Percentiles rank a stretch among this genome's conserved stretches.
Conservation (phyloP, 2,113 vertebrate species). For the Gopherus evgoodei region DNA sequence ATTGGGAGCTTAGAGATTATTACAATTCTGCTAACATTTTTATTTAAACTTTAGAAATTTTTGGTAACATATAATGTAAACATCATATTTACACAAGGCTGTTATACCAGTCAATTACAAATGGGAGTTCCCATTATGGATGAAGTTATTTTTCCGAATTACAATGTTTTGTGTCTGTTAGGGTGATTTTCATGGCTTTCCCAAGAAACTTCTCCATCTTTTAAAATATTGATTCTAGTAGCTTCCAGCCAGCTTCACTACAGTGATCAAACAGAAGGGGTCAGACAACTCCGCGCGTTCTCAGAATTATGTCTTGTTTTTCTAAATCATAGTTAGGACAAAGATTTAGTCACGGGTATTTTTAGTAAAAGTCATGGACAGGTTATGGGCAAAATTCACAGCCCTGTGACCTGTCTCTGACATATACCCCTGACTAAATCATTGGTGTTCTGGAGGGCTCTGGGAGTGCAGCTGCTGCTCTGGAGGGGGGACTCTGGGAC, state of each 20-base stretch:
- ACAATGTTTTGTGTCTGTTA: neutral
- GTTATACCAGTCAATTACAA: neutral
- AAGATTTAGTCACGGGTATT: no score
- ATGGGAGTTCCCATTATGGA: neutral
- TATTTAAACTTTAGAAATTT: constrained; percentile 23
- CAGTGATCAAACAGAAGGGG: neutral
- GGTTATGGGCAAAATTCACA: no score
- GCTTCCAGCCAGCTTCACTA: neutral
- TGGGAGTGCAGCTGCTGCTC: no score
- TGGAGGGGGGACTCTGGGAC: no score
- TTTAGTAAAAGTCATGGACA: no score
- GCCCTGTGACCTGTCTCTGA: no score
- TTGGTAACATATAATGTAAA: neutral
- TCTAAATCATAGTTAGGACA: neutral
- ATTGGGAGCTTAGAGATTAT: neutral
- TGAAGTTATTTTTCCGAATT: neutral
- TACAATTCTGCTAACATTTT: constrained; percentile 30
- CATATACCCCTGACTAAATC: no score
- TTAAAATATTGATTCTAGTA: neutral
- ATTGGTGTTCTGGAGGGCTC: no score
- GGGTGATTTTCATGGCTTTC: neutral
- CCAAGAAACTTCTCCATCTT: neutral
- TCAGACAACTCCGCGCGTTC: neutral
- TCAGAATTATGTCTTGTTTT: neutral
- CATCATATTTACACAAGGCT: neutral